phyloP scores from a whole-genome alignment of 23 tunicate species.

The Trididemnum nubilum region DNA sequence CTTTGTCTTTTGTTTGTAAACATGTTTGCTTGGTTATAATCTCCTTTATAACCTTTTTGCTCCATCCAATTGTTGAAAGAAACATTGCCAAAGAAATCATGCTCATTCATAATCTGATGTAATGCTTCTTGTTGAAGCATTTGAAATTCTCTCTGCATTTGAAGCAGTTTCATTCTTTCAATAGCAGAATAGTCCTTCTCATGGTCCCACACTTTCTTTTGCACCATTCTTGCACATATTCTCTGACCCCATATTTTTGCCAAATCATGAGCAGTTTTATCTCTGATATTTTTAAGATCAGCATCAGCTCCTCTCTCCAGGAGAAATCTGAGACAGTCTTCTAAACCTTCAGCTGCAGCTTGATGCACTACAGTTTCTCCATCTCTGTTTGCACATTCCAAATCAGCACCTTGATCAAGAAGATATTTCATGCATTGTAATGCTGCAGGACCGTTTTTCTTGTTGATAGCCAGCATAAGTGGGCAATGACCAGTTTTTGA shows the following conservation, averaged over 20 bases:
- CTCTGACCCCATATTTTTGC: constrained; percentile 75
- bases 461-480: constrained; percentile 60
- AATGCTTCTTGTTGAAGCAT: constrained; percentile 63
- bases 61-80: constrained; percentile 75
- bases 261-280: constrained; percentile 52
- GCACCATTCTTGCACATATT: constrained; percentile 66
- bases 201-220: constrained; percentile 59
- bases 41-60: constrained; percentile 57
- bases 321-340: constrained; percentile 42
- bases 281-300: constrained; percentile 33
- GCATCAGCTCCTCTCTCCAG: constrained; percentile 39
- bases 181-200: constrained; percentile 15
- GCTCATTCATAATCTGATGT: constrained; percentile 71
- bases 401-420: constrained; percentile 56
- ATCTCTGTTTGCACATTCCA: constrained; percentile 51
- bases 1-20: constrained; percentile 23
- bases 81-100: constrained; percentile 65
- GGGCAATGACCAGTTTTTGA: constrained; percentile 68
- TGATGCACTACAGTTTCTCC: constrained; percentile 47
- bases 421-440: constrained; percentile 64
- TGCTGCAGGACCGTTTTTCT: constrained; percentile 45
- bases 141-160: constrained; percentile 1
- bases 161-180: constrained; percentile 34
- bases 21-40: not conserved
- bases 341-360: constrained; percentile 77